Evolutionary conservation across 1,140 invertebrate genomes (phyloP).

Genomic region (Eumaeus atala): DNA sequence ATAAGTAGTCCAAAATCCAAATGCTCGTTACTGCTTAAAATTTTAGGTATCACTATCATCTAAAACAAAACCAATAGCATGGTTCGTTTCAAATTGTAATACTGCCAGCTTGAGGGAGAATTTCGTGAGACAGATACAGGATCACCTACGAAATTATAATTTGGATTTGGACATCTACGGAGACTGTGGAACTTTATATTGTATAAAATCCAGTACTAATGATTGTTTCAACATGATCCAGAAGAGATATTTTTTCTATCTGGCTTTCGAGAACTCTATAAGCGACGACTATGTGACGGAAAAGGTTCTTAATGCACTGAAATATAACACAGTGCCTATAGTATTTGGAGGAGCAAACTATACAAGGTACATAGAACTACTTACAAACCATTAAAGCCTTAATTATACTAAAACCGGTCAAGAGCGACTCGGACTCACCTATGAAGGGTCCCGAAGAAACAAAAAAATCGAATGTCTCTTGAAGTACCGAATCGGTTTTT

Average conservation of each 20-base stretch:
- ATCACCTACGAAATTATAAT: constrained; percentile 61
- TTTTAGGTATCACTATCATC: background rate
- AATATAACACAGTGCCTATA: constrained; percentile 43
- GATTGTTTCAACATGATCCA: constrained; percentile 60
- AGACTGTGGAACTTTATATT: constrained; percentile 72
- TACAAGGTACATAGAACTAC: constrained; percentile 35
- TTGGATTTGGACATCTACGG: constrained; percentile 80
- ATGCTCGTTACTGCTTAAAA: background rate
- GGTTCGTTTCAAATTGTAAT: constrained; percentile 79
- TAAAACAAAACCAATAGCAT: constrained; percentile 70
- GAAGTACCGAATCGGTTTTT: too few species aligned
- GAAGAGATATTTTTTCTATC: constrained; percentile 79
- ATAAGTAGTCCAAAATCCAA: too few species aligned
- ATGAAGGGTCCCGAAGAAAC: too few species aligned
- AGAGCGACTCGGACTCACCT: too few species aligned
- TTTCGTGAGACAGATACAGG: constrained; percentile 75
- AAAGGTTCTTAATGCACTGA: constrained; percentile 40
- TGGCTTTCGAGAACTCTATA: constrained; percentile 81
- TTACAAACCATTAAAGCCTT: too few species aligned
- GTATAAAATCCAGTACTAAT: constrained; percentile 28
- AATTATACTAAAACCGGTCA: too few species aligned
- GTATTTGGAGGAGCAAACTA: constrained; percentile 60
- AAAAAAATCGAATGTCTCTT: too few species aligned
- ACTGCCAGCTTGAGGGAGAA: constrained; percentile 71
- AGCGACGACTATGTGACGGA: constrained; percentile 79